Percentiles rank a stretch among this genome's conserved stretches.
phyloP scores from a whole-genome alignment of 2,888 invertebrate species.

The Drosophila peninsularis region DNA sequence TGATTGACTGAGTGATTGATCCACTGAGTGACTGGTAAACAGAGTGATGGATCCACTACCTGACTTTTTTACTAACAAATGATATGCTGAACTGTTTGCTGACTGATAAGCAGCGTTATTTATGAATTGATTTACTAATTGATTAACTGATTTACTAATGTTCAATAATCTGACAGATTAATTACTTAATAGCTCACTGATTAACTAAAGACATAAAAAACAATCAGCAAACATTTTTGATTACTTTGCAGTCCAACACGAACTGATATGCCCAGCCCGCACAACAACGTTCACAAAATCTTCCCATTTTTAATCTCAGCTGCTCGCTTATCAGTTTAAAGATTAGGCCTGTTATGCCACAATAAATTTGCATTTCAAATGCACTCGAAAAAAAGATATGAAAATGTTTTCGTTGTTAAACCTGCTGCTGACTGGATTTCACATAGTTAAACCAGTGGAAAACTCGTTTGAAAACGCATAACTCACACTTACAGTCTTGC shows the following conservation, averaged over 20 bases:
- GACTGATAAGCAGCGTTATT: no score
- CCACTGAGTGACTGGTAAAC: no score
- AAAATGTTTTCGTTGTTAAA: neutral
- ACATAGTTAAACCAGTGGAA: neutral
- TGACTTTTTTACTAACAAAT: no score
- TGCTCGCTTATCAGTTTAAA: neutral
- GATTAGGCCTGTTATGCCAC: neutral
- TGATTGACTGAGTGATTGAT: no score
- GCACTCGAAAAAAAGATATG: neutral
- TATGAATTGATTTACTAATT: no score
- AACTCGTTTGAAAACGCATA: conserved; percentile 13
- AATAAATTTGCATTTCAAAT: conserved; percentile 3
- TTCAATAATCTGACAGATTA: no score
- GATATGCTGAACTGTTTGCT: no score
- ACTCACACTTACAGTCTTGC: conserved; percentile 1
- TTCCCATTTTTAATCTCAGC: neutral
- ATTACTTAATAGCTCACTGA: no score
- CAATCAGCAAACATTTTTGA: no score
- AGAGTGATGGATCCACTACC: no score
- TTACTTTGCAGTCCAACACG: neutral
- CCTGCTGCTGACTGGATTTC: conserved; percentile 2
- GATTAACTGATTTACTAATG: no score
- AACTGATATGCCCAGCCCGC: neutral
- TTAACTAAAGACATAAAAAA: no score
- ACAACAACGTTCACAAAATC: neutral